Percentiles rank a stretch among this genome's conserved stretches.
Conservation (phyloP, 2,888 invertebrate genomes). For the Priocnemis perturbator region DNA sequence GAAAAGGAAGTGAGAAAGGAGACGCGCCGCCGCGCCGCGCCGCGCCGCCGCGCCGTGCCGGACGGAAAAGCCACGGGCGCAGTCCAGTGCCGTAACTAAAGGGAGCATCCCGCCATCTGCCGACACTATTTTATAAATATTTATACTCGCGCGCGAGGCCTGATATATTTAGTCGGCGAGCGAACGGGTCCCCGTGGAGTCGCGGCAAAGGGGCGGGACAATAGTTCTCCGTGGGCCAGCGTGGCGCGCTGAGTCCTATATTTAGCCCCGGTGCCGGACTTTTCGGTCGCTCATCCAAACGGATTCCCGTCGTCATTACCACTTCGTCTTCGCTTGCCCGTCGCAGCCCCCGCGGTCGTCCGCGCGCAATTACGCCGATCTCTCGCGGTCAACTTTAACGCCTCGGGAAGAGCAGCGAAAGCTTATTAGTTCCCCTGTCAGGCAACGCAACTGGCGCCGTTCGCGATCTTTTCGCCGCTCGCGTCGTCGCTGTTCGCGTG, state of each 20-base stretch:
- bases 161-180: conserved; percentile 63
- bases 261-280: conserved; percentile 50
- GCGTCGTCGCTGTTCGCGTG: conserved; percentile 15
- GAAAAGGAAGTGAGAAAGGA: neutral
- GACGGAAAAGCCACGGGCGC: conserved; percentile 22
- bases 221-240: conserved; percentile 42
- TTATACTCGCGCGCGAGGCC: conserved; percentile 52
- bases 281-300: conserved; percentile 27
- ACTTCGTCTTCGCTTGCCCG: neutral
- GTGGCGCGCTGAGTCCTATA: conserved; percentile 43
- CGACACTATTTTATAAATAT: conserved; percentile 69
- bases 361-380: conserved; percentile 1
- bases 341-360: neutral
- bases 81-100: conserved; percentile 44
- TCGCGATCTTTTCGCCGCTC: no score
- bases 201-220: conserved; percentile 33
- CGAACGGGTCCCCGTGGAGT: conserved; percentile 38
- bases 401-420: no score
- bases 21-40: no score
- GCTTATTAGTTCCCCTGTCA: no score
- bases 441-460: no score
- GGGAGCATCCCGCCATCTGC: conserved; percentile 61
- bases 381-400: no score
- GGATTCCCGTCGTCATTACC: conserved; percentile 11
- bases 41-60: conserved; percentile 2